A percentile compares a stretch with the other conserved stretches of the same genome.
phyloP scores from a whole-genome alignment of 2,888 invertebrate species.

The Plutella xylostella region DNA sequence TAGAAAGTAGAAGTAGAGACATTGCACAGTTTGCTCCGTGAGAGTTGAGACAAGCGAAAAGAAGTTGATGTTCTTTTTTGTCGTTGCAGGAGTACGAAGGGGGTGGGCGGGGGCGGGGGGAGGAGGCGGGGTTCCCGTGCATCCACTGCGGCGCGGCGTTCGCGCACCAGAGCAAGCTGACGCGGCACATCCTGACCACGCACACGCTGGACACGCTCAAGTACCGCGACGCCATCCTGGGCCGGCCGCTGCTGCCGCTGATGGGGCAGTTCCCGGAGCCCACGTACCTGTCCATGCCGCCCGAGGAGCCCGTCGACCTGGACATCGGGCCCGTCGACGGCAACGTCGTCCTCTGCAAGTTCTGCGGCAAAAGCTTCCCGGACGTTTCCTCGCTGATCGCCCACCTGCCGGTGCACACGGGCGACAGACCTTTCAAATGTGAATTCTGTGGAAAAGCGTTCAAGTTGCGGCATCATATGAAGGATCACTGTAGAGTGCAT shows the following conservation, averaged over 20 bases:
- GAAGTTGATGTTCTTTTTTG: conserved; percentile 89
- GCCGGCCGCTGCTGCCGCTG: conserved; percentile 47
- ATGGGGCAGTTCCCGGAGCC: conserved; percentile 61
- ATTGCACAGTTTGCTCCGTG: conserved; percentile 58
- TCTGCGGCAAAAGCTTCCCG: conserved; percentile 92
- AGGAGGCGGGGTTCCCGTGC: conserved; percentile 78
- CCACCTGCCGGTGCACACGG: conserved; percentile 90
- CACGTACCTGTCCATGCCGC: conserved; percentile 56
- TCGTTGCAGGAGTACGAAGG: conserved; percentile 94
- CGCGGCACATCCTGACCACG: conserved; percentile 89
- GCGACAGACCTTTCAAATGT: conserved; percentile 92
- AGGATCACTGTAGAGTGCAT: conserved; percentile 93
- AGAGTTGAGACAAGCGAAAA: conserved; percentile 71
- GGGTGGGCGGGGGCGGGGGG: conserved; percentile 69
- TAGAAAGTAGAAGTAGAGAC: conserved; percentile 66
- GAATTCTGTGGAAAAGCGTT: conserved; percentile 95
- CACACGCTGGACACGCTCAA: conserved; percentile 90
- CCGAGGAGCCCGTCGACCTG: conserved; percentile 72
- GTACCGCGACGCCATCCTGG: conserved; percentile 78
- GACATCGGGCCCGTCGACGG: conserved; percentile 73
- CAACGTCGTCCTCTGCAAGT: conserved; percentile 89
- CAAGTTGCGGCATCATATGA: conserved; percentile 93
- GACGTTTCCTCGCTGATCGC: conserved; percentile 90
- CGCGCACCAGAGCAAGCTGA: conserved; percentile 91
- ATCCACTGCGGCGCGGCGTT: conserved; percentile 91